These are phyloP conservation scores for Lydus trimaculatus DNA, from an alignment of 2,888 invertebrate genomes.

Conservation along the genomic window DNA sequence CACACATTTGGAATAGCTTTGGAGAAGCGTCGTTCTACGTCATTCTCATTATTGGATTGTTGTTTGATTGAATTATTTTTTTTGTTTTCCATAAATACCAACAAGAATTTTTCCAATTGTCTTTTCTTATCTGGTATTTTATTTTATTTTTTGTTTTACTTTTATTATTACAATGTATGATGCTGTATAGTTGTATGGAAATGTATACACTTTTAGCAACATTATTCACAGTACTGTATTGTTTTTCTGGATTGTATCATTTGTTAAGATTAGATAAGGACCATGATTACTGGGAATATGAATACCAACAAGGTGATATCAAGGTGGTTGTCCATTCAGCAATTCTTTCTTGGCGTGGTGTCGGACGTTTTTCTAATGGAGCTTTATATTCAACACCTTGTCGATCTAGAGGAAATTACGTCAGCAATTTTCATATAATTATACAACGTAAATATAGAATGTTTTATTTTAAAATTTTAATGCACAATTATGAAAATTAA, in stretches of 20 bases:
- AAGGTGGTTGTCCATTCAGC: conserved; percentile 43
- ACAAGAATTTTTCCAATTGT: neutral
- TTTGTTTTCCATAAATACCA: neutral
- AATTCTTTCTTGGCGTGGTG: conserved; percentile 19
- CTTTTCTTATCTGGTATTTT: no score
- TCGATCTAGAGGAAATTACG: conserved; percentile 52
- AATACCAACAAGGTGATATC: conserved; percentile 43
- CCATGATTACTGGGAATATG: conserved; percentile 21
- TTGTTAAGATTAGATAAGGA: conserved; percentile 4
- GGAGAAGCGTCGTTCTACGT: neutral
- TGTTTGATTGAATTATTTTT: neutral
- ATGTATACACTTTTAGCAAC: no score
- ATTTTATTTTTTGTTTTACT: neutral
- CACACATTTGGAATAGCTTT: conserved; percentile 10
- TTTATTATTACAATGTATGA: neutral
- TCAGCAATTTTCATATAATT: conserved; percentile 53
- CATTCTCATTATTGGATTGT: conserved; percentile 2
- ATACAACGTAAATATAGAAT: conserved; percentile 17
- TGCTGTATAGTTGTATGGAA: neutral
- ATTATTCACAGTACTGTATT: neutral
- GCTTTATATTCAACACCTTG: conserved; percentile 36
- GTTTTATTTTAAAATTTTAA: neutral
- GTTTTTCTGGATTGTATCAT: neutral
- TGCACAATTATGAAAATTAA: neutral
- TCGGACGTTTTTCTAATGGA: neutral